Percentiles rank a stretch among this genome's conserved stretches.
Evolutionary conservation across 2,888 invertebrate genomes (phyloP).

Genomic region (Eupelmus urozonus): DNA sequence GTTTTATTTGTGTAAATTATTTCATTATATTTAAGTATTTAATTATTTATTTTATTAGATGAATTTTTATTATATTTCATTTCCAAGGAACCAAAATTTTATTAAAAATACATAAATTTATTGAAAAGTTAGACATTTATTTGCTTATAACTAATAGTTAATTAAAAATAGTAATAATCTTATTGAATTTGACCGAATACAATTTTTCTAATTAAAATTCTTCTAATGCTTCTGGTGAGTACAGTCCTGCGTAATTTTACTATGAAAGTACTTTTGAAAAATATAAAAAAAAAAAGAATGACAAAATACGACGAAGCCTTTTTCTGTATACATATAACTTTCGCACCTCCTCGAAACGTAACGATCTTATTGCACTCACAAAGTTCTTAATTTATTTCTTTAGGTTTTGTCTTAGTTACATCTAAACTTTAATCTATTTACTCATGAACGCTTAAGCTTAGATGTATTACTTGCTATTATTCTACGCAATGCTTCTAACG

Average conservation of each 20-base stretch:
- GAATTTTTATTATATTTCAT: not conserved
- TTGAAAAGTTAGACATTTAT: not conserved
- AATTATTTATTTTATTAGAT: not conserved
- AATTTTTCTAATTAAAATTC: too few relatives aligned
- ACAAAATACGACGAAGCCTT: not conserved
- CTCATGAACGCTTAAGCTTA: too few relatives aligned
- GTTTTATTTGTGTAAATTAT: too few relatives aligned
- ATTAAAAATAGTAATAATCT: not conserved
- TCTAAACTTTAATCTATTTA: too few relatives aligned
- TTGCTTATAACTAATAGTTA: not conserved
- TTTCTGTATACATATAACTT: not conserved
- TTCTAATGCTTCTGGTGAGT: slow-evolving; percentile 22
- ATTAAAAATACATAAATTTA: too few relatives aligned
- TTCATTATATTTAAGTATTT: too few relatives aligned
- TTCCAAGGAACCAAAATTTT: not conserved
- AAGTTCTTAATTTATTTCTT: not conserved
- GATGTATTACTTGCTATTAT: too few relatives aligned
- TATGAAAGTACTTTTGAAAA: slow-evolving; percentile 54
- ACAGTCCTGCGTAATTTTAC: slow-evolving; percentile 22
- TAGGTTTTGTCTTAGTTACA: too few relatives aligned
- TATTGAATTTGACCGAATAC: not conserved
- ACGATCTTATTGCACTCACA: not conserved
- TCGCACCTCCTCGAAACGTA: not conserved
- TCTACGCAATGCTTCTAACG: too few relatives aligned
- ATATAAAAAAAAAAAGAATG: not conserved